Evolutionary conservation across 2,797 vertebrate genomes (phyloP).

Genomic region (Masticophis lateralis): DNA sequence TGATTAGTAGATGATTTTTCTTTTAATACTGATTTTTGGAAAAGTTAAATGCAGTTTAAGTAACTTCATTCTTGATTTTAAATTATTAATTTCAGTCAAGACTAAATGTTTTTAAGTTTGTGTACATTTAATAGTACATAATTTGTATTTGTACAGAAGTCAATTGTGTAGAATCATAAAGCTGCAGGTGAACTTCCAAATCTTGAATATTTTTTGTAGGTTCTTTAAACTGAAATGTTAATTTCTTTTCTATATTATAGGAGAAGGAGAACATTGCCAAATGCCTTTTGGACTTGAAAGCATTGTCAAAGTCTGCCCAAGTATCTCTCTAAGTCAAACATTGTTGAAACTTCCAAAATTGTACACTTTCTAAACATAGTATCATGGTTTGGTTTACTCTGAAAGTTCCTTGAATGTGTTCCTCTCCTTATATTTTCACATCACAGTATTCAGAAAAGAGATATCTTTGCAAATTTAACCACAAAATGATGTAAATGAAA

Average conservation of each 20-base stretch:
- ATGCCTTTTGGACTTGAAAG: conserved; percentile 90
- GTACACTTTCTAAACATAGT: conserved; percentile 43
- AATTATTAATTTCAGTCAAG: not conserved
- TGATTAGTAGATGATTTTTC: not conserved
- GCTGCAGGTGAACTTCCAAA: not conserved
- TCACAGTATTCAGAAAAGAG: not conserved
- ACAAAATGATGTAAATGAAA: not conserved
- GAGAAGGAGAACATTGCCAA: conserved; percentile 94
- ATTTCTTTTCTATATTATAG: conserved; percentile 70
- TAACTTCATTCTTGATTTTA: not conserved
- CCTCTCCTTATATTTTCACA: not conserved
- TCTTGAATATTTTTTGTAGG: not conserved
- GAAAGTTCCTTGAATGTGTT: not conserved
- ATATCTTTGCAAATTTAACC: not conserved
- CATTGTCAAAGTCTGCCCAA: conserved; percentile 78
- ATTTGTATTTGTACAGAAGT: not conserved
- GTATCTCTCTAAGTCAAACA: conserved; percentile 47
- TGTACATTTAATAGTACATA: not conserved
- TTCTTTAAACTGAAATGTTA: not conserved
- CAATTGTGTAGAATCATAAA: not conserved
- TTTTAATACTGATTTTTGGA: not conserved
- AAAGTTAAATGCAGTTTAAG: too few relatives aligned
- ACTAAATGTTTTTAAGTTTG: not conserved
- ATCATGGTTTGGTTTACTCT: not conserved
- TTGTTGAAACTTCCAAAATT: conserved; percentile 2